phyloP scores from a whole-genome alignment of 2,113 vertebrate species.

The Rhegmatorhina hoffmannsi region DNA sequence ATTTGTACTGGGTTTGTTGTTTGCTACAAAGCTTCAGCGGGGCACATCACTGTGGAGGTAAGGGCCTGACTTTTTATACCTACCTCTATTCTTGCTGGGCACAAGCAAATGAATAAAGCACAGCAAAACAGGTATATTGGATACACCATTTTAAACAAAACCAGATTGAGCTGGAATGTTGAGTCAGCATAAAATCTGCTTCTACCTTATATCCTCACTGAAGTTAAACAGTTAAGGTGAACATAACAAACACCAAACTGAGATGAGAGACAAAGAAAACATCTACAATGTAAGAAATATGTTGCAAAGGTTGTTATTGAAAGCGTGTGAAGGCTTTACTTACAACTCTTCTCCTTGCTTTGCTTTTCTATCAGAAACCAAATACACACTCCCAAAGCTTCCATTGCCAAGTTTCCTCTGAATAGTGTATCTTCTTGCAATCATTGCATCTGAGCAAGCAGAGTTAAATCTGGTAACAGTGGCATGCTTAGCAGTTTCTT shows the following conservation, averaged over 20 bases:
- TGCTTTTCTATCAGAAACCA: constrained; percentile 83
- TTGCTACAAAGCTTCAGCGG: neutral
- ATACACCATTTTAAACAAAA: neutral
- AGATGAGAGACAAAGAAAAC: neutral
- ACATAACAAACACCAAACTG: neutral
- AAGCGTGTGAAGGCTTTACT: constrained; percentile 64
- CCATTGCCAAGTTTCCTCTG: constrained; percentile 81
- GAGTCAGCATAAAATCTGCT: neutral
- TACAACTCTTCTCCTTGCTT: constrained; percentile 79
- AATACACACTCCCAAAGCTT: constrained; percentile 85
- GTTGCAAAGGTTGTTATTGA: neutral
- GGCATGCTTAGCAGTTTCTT: constrained; percentile 67
- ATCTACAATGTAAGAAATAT: neutral
- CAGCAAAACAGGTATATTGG: neutral
- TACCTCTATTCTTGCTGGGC: neutral
- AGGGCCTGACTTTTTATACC: neutral
- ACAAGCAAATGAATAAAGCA: neutral
- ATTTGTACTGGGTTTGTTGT: neutral
- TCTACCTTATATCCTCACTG: neutral
- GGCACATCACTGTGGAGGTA: neutral
- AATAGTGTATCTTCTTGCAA: constrained; percentile 80
- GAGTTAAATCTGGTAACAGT: constrained; percentile 11
- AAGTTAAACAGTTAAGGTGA: neutral
- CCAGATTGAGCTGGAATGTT: neutral
- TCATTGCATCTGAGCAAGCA: constrained; percentile 33